Evolutionary conservation across 2,888 invertebrate species (phyloP).

Genomic region (Leucoma salicis): DNA sequence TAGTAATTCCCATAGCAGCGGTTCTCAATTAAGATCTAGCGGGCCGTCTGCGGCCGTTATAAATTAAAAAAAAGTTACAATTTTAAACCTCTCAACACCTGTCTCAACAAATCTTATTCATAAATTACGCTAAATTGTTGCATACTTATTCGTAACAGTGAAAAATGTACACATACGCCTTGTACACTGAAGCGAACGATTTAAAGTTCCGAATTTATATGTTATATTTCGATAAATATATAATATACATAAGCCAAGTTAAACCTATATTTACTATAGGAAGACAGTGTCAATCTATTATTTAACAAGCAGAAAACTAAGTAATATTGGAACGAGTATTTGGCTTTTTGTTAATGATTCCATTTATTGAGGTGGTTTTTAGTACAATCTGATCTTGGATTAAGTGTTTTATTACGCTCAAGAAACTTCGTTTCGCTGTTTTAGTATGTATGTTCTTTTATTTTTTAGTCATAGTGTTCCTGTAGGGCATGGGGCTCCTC

Average conservation of each 20-base stretch:
- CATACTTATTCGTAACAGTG: constrained; percentile 17
- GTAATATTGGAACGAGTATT: constrained; percentile 50
- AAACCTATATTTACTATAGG: constrained; percentile 55
- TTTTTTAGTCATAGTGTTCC: constrained; percentile 30
- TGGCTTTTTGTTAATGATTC: constrained; percentile 49
- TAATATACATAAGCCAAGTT: constrained; percentile 32
- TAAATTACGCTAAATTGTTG: not conserved
- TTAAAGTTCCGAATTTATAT: too few relatives aligned
- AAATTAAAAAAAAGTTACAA: too few relatives aligned
- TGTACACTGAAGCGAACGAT: constrained; percentile 11
- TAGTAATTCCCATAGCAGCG: too few relatives aligned
- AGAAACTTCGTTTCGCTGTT: constrained; percentile 47
- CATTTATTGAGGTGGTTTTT: constrained; percentile 44
- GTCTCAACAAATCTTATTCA: not conserved
- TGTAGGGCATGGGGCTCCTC: too few relatives aligned
- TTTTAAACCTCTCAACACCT: not conserved
- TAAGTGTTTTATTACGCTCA: constrained; percentile 30
- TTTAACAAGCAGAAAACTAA: constrained; percentile 41
- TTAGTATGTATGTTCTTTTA: constrained; percentile 40
- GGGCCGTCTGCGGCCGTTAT: too few relatives aligned
- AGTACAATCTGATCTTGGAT: constrained; percentile 50
- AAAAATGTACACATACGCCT: constrained; percentile 19
- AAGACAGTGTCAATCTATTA: constrained; percentile 55
- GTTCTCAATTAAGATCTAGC: too few relatives aligned
- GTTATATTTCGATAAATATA: constrained; percentile 29